phyloP scores from a whole-genome alignment of 2,113 vertebrate genomes.

The Falco punctatus region DNA sequence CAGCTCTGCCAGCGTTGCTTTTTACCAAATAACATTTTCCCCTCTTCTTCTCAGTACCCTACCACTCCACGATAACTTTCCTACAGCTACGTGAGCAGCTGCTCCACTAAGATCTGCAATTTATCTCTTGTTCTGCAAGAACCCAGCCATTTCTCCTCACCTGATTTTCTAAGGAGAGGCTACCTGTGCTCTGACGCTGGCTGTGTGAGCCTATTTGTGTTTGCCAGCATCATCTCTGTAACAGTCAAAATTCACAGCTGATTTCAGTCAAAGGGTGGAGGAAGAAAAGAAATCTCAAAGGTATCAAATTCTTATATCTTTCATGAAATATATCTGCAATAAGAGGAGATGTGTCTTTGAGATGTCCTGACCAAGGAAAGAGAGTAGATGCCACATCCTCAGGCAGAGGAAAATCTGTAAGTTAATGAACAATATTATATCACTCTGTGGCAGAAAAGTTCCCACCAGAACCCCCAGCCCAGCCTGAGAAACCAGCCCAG shows the following conservation, averaged over 20 bases:
- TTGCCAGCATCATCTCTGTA: not conserved
- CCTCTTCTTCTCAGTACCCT: not conserved
- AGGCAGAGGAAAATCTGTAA: not conserved
- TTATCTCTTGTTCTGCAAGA: not conserved
- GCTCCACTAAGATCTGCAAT: not conserved
- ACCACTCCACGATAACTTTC: not conserved
- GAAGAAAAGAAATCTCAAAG: not conserved
- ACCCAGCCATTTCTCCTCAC: not conserved
- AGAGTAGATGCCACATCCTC: not conserved
- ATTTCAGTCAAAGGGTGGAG: not conserved
- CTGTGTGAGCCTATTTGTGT: not conserved
- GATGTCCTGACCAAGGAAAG: not conserved
- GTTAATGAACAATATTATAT: not conserved
- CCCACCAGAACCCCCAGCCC: not conserved
- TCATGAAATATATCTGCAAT: not conserved
- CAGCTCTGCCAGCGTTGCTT: not conserved
- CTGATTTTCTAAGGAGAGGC: not conserved
- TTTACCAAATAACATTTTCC: not conserved
- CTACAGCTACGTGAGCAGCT: not conserved
- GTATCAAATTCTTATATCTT: not conserved
- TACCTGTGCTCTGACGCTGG: not conserved
- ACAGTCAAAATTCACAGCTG: not conserved
- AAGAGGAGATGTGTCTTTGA: not conserved
- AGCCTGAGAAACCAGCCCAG: not conserved
- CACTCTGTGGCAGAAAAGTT: not conserved